Conservation (phyloP, 1,140 invertebrate species). For the Macrotrachela quadricornifera region DNA sequence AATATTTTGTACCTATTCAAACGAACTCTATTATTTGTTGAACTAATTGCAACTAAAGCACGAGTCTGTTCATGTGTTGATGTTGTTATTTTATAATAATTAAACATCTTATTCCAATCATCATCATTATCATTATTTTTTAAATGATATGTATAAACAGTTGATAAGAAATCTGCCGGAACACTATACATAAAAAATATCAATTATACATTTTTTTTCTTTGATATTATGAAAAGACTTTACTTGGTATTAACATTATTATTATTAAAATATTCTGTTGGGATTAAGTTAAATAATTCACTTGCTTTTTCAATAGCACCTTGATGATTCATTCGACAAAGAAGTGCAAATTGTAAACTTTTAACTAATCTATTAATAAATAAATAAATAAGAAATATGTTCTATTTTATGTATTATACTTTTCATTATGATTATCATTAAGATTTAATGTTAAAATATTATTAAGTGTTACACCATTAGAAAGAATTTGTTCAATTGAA, state of each 20-base stretch:
- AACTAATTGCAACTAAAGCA: not conserved
- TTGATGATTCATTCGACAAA: conserved; percentile 1
- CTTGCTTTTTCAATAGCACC: not conserved
- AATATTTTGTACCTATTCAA: not conserved
- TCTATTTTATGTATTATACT: no score
- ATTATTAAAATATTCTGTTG: conserved; percentile 2
- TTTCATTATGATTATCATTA: no score
- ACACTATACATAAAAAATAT: no score
- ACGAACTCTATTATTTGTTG: not conserved
- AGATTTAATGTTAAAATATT: no score
- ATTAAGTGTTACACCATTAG: no score
- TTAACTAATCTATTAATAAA: no score
- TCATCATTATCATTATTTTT: conserved; percentile 3
- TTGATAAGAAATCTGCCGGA: not conserved
- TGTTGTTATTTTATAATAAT: not conserved
- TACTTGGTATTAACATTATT: not conserved
- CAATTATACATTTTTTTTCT: no score
- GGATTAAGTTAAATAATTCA: not conserved
- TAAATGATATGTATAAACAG: conserved; percentile 3
- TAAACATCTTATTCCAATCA: conserved; percentile 2
- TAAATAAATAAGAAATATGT: no score
- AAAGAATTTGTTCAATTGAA: no score
- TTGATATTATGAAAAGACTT: no score
- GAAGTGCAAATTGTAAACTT: not conserved
- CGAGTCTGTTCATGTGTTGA: not conserved